A percentile compares a stretch with the other conserved stretches of the same genome.
phyloP scores from a whole-genome alignment of 2,113 vertebrate genomes.

The Pituophis catenifer region DNA sequence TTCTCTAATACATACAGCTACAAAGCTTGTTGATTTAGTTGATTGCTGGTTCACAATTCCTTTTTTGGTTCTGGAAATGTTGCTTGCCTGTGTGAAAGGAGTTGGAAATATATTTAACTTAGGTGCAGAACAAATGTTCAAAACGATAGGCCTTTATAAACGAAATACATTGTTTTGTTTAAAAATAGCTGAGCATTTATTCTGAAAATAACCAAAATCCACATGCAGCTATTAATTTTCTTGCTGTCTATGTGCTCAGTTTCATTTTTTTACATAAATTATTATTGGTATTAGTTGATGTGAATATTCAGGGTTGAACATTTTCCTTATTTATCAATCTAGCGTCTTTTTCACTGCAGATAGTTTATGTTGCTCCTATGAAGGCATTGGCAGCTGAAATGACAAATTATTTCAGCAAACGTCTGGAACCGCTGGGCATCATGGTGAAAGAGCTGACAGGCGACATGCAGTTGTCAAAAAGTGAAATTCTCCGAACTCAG shows the following conservation, averaged over 20 bases:
- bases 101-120: conserved; percentile 65
- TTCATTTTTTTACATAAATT: conserved; percentile 84
- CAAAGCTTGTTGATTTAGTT: conserved; percentile 59
- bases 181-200: conserved; percentile 62
- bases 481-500: conserved; percentile 96
- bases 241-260: conserved; percentile 59
- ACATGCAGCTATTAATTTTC: conserved; percentile 83
- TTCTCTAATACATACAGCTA: conserved; percentile 42
- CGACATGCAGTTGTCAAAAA: conserved; percentile 98
- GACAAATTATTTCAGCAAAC: conserved; percentile 98
- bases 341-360: conserved; percentile 78
- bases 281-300: conserved; percentile 80
- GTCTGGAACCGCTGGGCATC: conserved; percentile 89
- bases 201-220: conserved; percentile 73
- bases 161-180: conserved; percentile 70
- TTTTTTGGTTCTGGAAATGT: conserved; percentile 64
- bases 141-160: conserved; percentile 65
- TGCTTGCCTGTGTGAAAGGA: conserved; percentile 60
- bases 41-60: conserved; percentile 46
- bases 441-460: conserved; percentile 92
- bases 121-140: conserved; percentile 68
- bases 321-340: conserved; percentile 84
- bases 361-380: conserved; percentile 97
- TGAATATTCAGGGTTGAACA: conserved; percentile 74
- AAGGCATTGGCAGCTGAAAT: conserved; percentile 99